phyloP scores from a whole-genome alignment of 2,797 vertebrate genomes.

The Enoplosus armatus region DNA sequence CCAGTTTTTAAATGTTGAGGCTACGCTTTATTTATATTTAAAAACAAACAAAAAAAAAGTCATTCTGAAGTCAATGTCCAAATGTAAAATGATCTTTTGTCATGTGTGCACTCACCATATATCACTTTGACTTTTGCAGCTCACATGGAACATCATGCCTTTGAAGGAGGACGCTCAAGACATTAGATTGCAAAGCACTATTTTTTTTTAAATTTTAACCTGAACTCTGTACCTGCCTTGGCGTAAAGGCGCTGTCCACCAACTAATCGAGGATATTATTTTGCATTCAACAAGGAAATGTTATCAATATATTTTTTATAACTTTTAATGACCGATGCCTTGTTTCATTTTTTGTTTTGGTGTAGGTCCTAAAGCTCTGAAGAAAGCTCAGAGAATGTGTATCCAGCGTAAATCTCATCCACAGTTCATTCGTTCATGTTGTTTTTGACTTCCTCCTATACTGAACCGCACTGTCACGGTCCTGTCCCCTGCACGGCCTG shows the following conservation, averaged over 20 bases:
- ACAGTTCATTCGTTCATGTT: slow-evolving; percentile 15
- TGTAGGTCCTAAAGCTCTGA: slow-evolving; percentile 46
- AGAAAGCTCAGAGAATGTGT: slow-evolving; percentile 41
- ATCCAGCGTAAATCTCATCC: slow-evolving; percentile 18
- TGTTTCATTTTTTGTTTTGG: slow-evolving; percentile 56
- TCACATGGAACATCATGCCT: slow-evolving; percentile 95
- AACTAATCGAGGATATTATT: slow-evolving; percentile 67
- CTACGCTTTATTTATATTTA: no score
- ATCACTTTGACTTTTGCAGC: slow-evolving; percentile 81
- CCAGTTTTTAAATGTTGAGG: not conserved
- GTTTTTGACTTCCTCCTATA: slow-evolving; percentile 44
- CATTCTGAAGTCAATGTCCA: not conserved
- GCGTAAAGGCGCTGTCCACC: slow-evolving; percentile 51
- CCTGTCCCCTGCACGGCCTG: slow-evolving; percentile 23
- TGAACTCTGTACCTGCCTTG: slow-evolving; percentile 67
- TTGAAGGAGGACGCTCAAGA: slow-evolving; percentile 92
- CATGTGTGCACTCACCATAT: slow-evolving; percentile 50
- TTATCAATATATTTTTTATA: slow-evolving; percentile 82
- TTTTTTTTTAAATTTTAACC: slow-evolving; percentile 46
- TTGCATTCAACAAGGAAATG: slow-evolving; percentile 66
- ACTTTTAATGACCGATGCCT: slow-evolving; percentile 73
- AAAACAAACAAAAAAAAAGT: no score
- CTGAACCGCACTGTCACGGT: slow-evolving; percentile 58
- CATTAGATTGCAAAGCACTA: slow-evolving; percentile 81
- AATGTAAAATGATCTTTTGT: not conserved